Percentiles rank a stretch among this genome's conserved stretches.
Conservation (phyloP, 2,113 vertebrate genomes). For the Alectura lathami region DNA sequence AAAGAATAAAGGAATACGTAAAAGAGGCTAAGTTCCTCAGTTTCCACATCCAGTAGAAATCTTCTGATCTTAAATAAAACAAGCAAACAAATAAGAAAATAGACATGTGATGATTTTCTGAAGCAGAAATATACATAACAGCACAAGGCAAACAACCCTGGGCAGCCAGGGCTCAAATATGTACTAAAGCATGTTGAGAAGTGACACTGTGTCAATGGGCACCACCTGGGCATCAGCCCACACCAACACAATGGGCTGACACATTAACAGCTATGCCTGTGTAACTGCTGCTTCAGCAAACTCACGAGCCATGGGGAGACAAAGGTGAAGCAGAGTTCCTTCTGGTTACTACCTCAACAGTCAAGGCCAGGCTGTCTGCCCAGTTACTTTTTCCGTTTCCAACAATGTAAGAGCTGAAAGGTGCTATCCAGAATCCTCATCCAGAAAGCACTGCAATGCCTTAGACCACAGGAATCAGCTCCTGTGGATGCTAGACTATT, state of each 20-base stretch:
- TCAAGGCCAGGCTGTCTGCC: conserved; percentile 13
- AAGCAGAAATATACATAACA: conserved; percentile 19
- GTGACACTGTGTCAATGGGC: background rate
- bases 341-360: background rate
- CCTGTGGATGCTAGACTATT: background rate
- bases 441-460: background rate
- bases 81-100: background rate
- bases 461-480: background rate
- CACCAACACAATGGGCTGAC: background rate
- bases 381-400: background rate
- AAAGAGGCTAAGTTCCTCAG: background rate
- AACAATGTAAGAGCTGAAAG: background rate
- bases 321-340: background rate
- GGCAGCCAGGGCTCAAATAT: conserved; percentile 14
- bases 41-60: background rate
- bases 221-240: background rate
- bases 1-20: background rate
- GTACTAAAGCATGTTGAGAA: conserved; percentile 12
- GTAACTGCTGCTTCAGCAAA: conserved; percentile 18
- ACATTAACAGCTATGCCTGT: conserved; percentile 32
- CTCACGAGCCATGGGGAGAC: background rate
- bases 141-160: conserved; percentile 23
- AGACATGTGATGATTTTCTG: conserved; percentile 4
- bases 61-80: conserved; percentile 14
- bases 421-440: background rate